Evolutionary conservation across 2,797 vertebrate species (phyloP), one percentile per base, ranked within the genome.

Genomic region (Cygnus olor): DNA sequence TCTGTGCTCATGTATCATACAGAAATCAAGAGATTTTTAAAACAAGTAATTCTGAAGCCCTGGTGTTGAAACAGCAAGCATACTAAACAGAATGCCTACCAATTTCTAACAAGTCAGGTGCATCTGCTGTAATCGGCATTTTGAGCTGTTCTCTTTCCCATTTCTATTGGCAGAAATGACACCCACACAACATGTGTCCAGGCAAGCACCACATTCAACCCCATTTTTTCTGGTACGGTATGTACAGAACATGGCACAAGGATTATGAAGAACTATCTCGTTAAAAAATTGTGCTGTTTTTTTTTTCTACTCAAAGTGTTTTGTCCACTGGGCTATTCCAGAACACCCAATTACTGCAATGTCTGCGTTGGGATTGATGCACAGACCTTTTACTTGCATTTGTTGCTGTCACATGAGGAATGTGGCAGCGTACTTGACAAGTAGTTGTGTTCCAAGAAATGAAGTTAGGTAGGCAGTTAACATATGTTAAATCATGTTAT

Each of bases 171-270:
- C 80, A 96, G 95, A 85, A 96, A 86, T 83, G 57, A 95, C 95
- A 73, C 96, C 96, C 93, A 95, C 95, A 94, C 85, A 95, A 95
- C 94, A 95, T 95, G 92, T 97, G 95, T 90, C 90, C 56, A 89
- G 81, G 73, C 81, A 94, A 93, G 77, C 83, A 89, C 32, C 85
- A 79, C 70, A 92, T 78, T 86, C 45, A 81, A 65, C 64, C 87
- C 69, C 72, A 47, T 78, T 89, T 85, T 81, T 72, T 79, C 78
- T 80, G 92, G 95, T 91, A 96, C 82, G 0, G 10, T 51, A 89
- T 86, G 94, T 96, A 92, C 96, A 85, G 91, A 95, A 96, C 94
- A 91, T 9, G 45, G 45, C 89, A 84, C 32, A 57, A 71, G 10
- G 68, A 87, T 60, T 89, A 79, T 5, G 17, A 90, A 71, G 51